A percentile compares a stretch with the other conserved stretches of the same genome.
Evolutionary conservation across 2,888 invertebrate species (phyloP).

Genomic region (Pyrrhosoma nymphula): DNA sequence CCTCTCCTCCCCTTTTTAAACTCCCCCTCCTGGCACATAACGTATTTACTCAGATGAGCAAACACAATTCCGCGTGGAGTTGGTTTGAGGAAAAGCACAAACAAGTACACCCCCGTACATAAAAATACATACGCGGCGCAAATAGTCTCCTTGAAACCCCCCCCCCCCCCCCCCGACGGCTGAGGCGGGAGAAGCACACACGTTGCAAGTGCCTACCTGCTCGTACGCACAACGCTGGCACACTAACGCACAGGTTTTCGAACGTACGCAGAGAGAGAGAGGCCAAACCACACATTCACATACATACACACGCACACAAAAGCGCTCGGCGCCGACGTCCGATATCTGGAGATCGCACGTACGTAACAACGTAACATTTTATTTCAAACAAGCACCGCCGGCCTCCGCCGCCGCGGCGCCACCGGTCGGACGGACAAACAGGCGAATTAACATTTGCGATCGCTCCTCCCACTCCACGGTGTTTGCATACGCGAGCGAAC

Average conservation of each 20-base stretch:
- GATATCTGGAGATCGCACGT: not conserved
- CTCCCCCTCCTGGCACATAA: not conserved
- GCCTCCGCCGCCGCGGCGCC: not conserved
- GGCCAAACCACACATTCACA: not conserved
- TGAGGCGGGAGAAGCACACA: not conserved
- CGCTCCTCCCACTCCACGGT: not conserved
- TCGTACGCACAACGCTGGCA: not conserved
- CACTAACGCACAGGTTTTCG: not conserved
- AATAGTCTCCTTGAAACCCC: not conserved
- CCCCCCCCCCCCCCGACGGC: no score
- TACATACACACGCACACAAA: not conserved
- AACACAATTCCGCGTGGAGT: not conserved
- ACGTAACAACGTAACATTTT: not conserved
- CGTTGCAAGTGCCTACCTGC: no score
- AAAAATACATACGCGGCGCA: not conserved
- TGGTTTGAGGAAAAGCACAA: not conserved
- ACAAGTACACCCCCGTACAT: not conserved
- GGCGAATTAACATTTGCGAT: constrained; percentile 23
- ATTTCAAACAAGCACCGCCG: not conserved
- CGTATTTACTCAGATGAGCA: not conserved
- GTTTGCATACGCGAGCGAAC: not conserved
- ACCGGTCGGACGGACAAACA: not conserved
- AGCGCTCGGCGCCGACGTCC: not conserved
- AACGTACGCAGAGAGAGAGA: not conserved
- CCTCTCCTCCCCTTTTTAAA: not conserved